phyloP scores from a whole-genome alignment of 1,140 invertebrate species.

The Contarinia nasturtii region DNA sequence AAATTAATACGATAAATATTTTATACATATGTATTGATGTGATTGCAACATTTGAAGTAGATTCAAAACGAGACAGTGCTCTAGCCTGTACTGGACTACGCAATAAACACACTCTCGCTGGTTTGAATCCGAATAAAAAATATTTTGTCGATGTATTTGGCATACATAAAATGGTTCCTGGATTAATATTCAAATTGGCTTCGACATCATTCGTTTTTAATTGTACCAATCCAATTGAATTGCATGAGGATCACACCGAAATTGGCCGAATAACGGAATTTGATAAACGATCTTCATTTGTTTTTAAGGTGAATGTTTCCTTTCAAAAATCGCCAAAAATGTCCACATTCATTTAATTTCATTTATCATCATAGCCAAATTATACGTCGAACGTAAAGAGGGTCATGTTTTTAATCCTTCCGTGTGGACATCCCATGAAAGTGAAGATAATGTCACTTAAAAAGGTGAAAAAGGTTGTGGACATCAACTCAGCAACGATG shows the following conservation, averaged over 20 bases:
- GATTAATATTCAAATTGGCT: conserved; percentile 15
- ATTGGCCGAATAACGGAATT: conserved; percentile 15
- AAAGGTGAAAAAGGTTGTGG: conserved; percentile 7
- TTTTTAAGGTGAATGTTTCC: conserved; percentile 14
- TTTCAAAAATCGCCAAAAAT: neutral
- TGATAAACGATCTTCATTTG: conserved; percentile 17
- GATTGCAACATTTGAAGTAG: neutral
- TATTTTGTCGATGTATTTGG: conserved; percentile 20
- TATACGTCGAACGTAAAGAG: conserved; percentile 5
- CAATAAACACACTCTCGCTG: conserved; percentile 14
- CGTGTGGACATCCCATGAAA: conserved; percentile 17
- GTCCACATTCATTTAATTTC: neutral
- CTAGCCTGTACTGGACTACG: conserved; percentile 18
- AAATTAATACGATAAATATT: neutral
- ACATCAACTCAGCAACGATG: conserved; percentile 18
- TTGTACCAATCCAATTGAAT: conserved; percentile 13
- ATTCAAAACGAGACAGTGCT: neutral
- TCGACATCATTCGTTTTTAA: conserved; percentile 15
- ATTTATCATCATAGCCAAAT: neutral
- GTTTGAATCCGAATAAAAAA: conserved; percentile 12
- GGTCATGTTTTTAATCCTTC: conserved; percentile 16
- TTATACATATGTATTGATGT: too few species aligned
- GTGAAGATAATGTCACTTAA: conserved; percentile 12
- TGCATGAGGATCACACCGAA: conserved; percentile 12
- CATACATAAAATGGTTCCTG: conserved; percentile 15